phyloP scores from a whole-genome alignment of 2,888 invertebrate species.

The Minunthozetes semirufus region DNA sequence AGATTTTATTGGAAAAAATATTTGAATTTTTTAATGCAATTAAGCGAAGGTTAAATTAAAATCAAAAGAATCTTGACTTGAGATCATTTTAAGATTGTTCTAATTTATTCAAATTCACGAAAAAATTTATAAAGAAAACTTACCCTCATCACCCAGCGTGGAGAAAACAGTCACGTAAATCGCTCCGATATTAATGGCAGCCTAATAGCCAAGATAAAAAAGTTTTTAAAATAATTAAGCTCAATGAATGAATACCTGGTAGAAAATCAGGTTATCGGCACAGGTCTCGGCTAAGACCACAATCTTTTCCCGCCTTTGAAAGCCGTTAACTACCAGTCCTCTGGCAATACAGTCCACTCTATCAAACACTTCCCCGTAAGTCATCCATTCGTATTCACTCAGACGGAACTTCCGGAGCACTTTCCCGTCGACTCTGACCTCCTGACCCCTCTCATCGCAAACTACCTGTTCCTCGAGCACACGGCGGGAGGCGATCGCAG shows the following conservation, averaged over 20 bases:
- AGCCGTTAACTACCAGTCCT: slow-evolving; percentile 26
- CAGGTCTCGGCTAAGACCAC: slow-evolving; percentile 31
- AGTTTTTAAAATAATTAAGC: not conserved
- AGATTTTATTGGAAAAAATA: too few relatives aligned
- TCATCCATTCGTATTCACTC: slow-evolving; percentile 79
- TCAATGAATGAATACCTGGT: not conserved
- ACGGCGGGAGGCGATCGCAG: not conserved
- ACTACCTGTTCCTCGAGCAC: slow-evolving; percentile 21
- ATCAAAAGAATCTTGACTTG: too few relatives aligned
- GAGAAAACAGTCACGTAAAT: slow-evolving; percentile 51
- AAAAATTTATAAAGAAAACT: not conserved
- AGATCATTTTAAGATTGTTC: too few relatives aligned
- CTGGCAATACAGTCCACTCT: slow-evolving; percentile 8
- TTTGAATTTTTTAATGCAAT: too few relatives aligned
- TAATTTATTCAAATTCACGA: too few relatives aligned
- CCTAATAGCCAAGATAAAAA: not conserved
- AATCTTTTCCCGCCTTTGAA: slow-evolving; percentile 6
- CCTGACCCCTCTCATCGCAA: not conserved
- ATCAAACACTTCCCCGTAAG: slow-evolving; percentile 57
- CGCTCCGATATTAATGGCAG: not conserved
- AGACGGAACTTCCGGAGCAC: slow-evolving; percentile 29
- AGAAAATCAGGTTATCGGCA: slow-evolving; percentile 31
- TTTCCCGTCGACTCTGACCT: slow-evolving; percentile 32
- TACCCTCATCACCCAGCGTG: slow-evolving; percentile 81
- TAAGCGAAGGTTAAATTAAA: not conserved